Evolutionary conservation across 2,888 invertebrate genomes (phyloP), one percentile per base, ranked within the genome.

Genomic region (Philereme vetulata): DNA sequence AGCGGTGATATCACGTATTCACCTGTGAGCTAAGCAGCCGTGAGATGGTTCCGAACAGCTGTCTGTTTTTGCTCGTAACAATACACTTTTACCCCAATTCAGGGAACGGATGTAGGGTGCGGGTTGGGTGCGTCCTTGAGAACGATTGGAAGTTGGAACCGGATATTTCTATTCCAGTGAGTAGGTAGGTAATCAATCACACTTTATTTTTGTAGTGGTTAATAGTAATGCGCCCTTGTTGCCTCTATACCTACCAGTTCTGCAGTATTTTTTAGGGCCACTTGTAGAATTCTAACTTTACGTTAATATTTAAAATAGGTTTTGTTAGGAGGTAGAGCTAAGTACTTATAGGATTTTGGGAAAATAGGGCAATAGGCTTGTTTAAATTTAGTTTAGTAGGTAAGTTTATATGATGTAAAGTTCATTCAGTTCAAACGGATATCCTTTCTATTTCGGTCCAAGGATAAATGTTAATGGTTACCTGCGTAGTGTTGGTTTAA

Each of bases 401-500:
- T 47, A 11, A 44, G 36, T 43, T 45, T 35, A 58, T 52, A 60
- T 66, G 61, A 70, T 70, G 64, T 66, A 60, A 75, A 75, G 75
- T 76, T 77, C 77, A 78, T 74, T 75, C 77, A 81, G 80, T 84
- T 80, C 78, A 84, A 86, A 82, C 89, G 90, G 90, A 91, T 90
- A 88, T 90, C 90, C 90, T 89, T 90, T 89, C 88, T 83, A 88
- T 85, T 85, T 85, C 70, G 78, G 84, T 79, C 81, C 89, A 90
- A 88, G 90, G 90, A 86, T 86, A 87, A 81, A 86, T 82, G 83
- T 75, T 82, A 86, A 79, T 75, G 78, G 76, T 78, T 78, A 80
- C 81, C 78, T 80, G 81, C 72, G 72, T 79, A 72, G 72, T 76
- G 73, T 72, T 71, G 74, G 75, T 75, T 75, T 71, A 80, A 82